Base-by-base conservation (phyloP, 1,140 invertebrate species). In the Drosophila sturtevanti region DNA sequence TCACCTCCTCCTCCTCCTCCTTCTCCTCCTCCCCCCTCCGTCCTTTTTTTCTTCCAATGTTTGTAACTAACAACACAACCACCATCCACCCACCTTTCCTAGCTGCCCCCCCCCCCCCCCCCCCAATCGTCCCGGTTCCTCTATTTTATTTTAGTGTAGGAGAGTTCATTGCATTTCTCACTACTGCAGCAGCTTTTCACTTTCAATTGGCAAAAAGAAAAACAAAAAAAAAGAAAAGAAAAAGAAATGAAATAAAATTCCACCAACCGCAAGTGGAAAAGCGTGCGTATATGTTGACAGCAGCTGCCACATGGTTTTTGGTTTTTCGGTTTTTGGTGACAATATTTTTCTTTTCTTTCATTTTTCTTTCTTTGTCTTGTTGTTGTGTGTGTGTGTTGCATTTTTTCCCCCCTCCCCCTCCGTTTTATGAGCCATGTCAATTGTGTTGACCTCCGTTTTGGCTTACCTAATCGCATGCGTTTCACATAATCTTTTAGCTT, bases 111-210 rank as follows among this genome's bases (percentile, higher is more conserved):
- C 27, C 2, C 5, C 27, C 27, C n/a, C 1, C 27, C 1, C 27
- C 5, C 48, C 48, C 55, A 41, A 31, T 6, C 56, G 22, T 65
- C 44, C 37, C 56, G 51, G 11, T 5, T 27, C 48, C 63, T 63
- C 21, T 63, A 74, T n/a, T n/a, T n/a, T 67, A 63, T 72, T 74
- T 72, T 63, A 22, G 18, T 38, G 41, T 35, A 22, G 22, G 9
- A 16, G 72, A 77, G 74, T 77, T 77, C 74, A 77, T 77, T 77
- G 74, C 73, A 77, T 77, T 61, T 56, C 31, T 56, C 12, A 16
- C 27, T 56, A 16, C 27, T 56, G 54, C 41, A 48, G 44, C 44
- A 51, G 61, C 54, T 77, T 77, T 77, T 77, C 73, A 77, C 74
- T 77, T 77, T 77, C 74, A 61, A 70, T 77, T 70, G 74, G 58